Evolutionary conservation across 2,888 invertebrate genomes (phyloP), one percentile per base, ranked within the genome.

Genomic region (Microdon myrmicae): DNA sequence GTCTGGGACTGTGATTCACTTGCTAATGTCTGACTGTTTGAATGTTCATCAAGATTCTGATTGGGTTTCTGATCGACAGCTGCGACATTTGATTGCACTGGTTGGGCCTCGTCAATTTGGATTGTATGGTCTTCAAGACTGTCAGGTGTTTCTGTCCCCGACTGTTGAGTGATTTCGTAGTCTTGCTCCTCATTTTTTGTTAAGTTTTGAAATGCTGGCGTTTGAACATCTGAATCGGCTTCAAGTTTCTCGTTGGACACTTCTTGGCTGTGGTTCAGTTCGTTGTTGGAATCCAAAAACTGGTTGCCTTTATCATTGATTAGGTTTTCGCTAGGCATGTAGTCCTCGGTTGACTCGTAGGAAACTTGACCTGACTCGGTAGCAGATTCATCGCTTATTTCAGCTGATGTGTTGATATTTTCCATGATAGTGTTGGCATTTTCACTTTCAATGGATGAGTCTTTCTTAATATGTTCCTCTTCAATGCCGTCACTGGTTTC

Each of bases 221-320:
- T 22, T 53, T 38, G 55, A 48, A 58, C 17, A 20, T 41, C 16
- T 16, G 31, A 34, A 45, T 64, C 67, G 56, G 67, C 67, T 47
- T 68, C 67, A 35, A 22, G 56, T 53, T 60, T 58, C 23, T 47
- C 61, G 26, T 35, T 34, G 3, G 28, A 51, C 19, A 56, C 45
- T 41, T 61, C 51, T 20, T 45, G 9, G 26, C 23, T 56, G 6
- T 44, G 29, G 53, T 44, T 48, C 38, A 28, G 43, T 28, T 17
- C 34, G n/a, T 38, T 31, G 12, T 51, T 12, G 13, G 32, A 35
- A 17, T 32, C 12, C 37, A 43, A 28, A 10, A 34, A 31, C 26
- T 55, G 29, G 29, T 66, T 49, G 54, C 23, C 39, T 23, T 44
- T 19, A 32, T 23, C 39, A 7, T 14, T 31, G 10, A 29, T 25